Evolutionary conservation across 2,113 vertebrate genomes (phyloP).

Genomic region (Zapornia atra): DNA sequence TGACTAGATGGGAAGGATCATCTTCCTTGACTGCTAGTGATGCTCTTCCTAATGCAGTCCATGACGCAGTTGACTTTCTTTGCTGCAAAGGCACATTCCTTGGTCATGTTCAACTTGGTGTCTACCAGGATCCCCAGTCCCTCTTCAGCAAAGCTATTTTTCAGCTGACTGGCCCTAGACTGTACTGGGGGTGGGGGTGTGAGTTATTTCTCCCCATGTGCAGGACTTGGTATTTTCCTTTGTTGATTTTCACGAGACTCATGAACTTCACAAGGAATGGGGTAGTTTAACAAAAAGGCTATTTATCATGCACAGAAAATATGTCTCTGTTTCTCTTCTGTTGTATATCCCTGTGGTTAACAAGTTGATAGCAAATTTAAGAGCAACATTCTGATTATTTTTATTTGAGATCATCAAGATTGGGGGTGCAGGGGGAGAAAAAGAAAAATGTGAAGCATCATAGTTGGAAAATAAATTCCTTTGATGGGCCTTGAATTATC

Average conservation of each 20-base stretch:
- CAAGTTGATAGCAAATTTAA: neutral
- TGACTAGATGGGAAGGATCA: neutral
- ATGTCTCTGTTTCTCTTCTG: neutral
- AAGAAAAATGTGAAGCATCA: neutral
- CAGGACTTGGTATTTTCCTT: neutral
- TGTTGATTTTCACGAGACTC: neutral
- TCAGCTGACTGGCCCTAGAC: neutral
- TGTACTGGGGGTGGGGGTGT: neutral
- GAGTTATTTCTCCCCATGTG: neutral
- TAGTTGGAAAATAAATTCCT: neutral
- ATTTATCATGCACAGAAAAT: neutral
- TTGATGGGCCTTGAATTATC: neutral
- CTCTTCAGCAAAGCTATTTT: neutral
- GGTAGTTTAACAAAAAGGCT: neutral
- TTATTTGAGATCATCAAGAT: neutral
- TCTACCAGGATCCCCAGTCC: rapidly evolving
- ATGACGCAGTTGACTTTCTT: neutral
- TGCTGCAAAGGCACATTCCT: neutral
- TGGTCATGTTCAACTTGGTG: neutral
- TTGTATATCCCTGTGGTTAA: neutral
- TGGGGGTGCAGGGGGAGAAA: no score
- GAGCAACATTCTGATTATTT: neutral
- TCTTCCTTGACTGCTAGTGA: neutral
- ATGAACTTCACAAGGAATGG: neutral
- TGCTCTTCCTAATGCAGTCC: neutral